A percentile compares a stretch with the other conserved stretches of the same genome.
phyloP scores from a whole-genome alignment of 2,113 vertebrate species.

The Boulengeromyrus knoepffleri region DNA sequence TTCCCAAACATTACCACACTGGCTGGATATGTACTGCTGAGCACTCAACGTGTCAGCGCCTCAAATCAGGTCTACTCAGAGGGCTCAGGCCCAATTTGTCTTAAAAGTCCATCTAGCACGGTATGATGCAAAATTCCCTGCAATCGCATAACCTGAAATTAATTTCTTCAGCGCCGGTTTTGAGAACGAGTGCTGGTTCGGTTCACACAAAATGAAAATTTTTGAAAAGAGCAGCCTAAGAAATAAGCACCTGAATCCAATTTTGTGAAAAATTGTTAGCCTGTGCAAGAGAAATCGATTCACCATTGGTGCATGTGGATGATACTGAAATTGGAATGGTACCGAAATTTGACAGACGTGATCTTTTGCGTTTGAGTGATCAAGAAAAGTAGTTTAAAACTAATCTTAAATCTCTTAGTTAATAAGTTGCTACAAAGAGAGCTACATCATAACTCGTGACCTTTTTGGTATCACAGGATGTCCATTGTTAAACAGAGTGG shows the following conservation, averaged over 20 bases:
- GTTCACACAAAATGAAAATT: background rate
- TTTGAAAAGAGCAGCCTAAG: background rate
- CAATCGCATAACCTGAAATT: background rate
- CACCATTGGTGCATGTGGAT: background rate
- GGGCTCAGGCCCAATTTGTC: background rate
- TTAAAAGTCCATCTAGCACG: background rate
- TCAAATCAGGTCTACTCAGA: background rate
- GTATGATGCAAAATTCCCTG: background rate
- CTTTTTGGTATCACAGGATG: background rate
- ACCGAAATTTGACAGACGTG: background rate
- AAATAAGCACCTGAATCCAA: background rate
- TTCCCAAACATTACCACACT: conserved; percentile 15
- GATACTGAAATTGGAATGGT: background rate
- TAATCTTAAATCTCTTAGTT: background rate
- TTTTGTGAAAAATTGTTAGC: background rate
- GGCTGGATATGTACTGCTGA: background rate
- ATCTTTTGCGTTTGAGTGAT: background rate
- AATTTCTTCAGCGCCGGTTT: background rate
- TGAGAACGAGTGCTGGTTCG: background rate
- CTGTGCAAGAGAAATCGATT: background rate
- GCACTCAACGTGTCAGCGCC: background rate
- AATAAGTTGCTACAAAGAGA: background rate
- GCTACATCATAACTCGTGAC: background rate
- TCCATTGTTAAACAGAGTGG: background rate
- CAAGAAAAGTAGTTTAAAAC: background rate